Evolutionary conservation across 2,797 vertebrate genomes (phyloP), one percentile per base, ranked within the genome.

Genomic region (Melanotaenia maccullochi): DNA sequence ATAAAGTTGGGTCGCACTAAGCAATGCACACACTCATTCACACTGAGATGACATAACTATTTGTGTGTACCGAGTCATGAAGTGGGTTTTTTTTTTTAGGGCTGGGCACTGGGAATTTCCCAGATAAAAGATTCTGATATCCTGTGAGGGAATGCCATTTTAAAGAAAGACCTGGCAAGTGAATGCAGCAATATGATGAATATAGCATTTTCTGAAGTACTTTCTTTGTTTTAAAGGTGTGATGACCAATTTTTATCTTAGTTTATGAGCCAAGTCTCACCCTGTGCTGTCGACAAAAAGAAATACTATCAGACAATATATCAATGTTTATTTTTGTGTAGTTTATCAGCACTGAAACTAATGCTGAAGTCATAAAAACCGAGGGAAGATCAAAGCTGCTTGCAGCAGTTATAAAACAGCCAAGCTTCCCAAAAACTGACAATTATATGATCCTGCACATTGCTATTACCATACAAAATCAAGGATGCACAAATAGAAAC

Each of bases 41-140:
- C 14, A 30, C 8, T 8, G n/a, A 42, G 35, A 73, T 74, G 60
- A 73, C 47, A 42, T n/a, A 62, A 22, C 22, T 65, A 16, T 64
- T 69, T 59, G 1, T 22, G 28, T 12, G 8, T 58, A 65, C 62
- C 22, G 54, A 80, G 32, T 73, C 35, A 44, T 22, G 11, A 18
- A 8, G 20, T 8, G 8, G 22, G 22, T 25, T 52, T 25, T 9
- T 63, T 62, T 2, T 62, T 65, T 71, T 5, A 52, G 65, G 75
- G 73, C 36, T 28, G 60, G 68, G 69, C 55, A 13, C 1, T 0
- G 76, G 71, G 57, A 84, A 60, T 82, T 84, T 75, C 5, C 65
- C 18, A 0, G 22, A 73, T 71, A 8, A 64, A 22, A 47, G 12
- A 14, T 35, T 65, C 51, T 49, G n/a, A 49, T 49, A 55, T 38